Percentiles rank a stretch among this genome's conserved stretches.
Conservation (phyloP, 2,797 vertebrate species). For the Anolis apletophallus region DNA sequence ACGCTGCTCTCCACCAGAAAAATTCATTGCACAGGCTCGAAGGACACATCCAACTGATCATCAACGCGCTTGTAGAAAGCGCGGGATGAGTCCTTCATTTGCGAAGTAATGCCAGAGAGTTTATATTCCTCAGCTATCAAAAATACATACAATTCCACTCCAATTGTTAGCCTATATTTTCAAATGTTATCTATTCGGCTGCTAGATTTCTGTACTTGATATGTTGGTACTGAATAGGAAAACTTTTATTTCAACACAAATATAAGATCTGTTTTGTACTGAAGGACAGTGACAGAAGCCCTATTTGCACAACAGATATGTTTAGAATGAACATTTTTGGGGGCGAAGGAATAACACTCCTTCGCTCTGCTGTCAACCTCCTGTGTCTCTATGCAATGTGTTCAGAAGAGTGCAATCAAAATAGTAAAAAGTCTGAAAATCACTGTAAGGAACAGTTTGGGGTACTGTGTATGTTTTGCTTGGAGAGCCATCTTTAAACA, state of each 20-base stretch:
- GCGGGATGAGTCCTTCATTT: too few relatives aligned
- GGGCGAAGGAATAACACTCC: neutral
- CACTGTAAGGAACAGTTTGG: too few relatives aligned
- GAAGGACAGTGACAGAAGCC: neutral
- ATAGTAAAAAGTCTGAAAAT: too few relatives aligned
- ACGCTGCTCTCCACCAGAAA: too few relatives aligned
- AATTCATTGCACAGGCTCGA: too few relatives aligned
- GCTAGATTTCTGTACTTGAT: neutral
- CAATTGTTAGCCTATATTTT: neutral
- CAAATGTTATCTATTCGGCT: neutral
- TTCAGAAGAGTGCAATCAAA: too few relatives aligned
- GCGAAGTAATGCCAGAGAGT: too few relatives aligned
- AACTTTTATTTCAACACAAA: neutral
- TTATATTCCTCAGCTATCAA: conserved; percentile 13
- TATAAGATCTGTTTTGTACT: neutral
- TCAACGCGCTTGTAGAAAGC: too few relatives aligned
- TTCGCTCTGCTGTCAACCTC: neutral
- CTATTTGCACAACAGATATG: neutral
- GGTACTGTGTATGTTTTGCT: too few relatives aligned
- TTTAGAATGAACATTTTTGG: neutral
- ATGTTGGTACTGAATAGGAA: neutral
- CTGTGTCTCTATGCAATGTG: too few relatives aligned
- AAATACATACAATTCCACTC: neutral
- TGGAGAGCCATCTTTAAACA: too few relatives aligned
- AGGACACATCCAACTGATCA: too few relatives aligned